Conservation (phyloP, 2,888 invertebrate genomes). For the Podabrus alpinus region DNA sequence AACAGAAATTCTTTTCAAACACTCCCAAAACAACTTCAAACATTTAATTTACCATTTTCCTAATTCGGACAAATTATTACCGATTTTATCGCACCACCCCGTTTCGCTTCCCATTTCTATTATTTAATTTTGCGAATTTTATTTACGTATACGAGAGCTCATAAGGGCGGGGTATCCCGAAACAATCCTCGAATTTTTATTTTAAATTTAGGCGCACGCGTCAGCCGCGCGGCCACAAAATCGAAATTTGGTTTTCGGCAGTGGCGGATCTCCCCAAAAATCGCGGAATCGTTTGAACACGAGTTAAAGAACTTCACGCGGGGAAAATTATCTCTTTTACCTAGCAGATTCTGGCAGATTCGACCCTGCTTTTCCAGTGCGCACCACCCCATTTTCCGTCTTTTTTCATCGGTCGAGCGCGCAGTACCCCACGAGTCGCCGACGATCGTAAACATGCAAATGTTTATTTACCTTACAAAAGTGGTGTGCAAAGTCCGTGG, state of each 20-base stretch:
- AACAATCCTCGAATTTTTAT: slow-evolving; percentile 27
- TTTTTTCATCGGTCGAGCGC: background rate
- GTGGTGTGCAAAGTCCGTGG: background rate
- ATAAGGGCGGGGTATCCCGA: slow-evolving; percentile 34
- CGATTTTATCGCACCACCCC: slow-evolving; percentile 69
- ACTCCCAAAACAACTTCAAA: background rate
- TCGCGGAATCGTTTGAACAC: background rate
- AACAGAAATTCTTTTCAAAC: slow-evolving; percentile 29
- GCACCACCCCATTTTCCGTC: background rate
- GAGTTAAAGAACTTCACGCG: background rate
- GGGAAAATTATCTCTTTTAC: background rate
- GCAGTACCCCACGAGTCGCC: background rate
- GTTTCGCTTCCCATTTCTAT: slow-evolving; percentile 46
- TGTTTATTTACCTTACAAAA: background rate
- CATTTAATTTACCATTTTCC: slow-evolving; percentile 66
- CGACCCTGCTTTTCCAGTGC: background rate
- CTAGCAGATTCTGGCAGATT: background rate
- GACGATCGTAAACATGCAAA: background rate
- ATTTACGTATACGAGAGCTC: background rate
- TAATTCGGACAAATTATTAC: slow-evolving; percentile 68
- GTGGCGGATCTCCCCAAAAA: background rate
- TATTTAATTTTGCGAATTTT: background rate
- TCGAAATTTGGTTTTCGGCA: background rate
- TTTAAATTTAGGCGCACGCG: slow-evolving; percentile 34
- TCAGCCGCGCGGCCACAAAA: background rate